These are phyloP conservation scores for Atherix ibis DNA, from an alignment of 2,888 invertebrate genomes.

Conservation along the genomic window DNA sequence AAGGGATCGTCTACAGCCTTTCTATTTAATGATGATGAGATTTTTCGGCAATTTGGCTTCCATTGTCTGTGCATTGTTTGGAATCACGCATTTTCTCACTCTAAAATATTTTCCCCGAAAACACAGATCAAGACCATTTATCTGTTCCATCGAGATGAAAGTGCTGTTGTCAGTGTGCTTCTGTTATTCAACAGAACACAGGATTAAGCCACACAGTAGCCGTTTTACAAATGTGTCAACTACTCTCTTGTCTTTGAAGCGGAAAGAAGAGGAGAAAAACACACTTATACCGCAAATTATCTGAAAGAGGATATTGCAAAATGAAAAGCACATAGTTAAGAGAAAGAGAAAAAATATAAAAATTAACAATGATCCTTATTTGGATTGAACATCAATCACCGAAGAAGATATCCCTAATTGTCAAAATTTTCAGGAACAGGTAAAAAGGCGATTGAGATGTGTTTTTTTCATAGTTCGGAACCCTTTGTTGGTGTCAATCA, in stretches of 20 bases:
- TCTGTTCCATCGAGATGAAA: no score
- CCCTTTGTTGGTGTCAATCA: constrained; percentile 11
- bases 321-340: not conserved
- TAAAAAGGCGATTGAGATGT: constrained; percentile 6
- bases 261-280: not conserved
- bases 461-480: constrained; percentile 4
- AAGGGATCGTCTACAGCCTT: no score
- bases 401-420: constrained; percentile 11
- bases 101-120: no score
- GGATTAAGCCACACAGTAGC: no score
- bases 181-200: no score
- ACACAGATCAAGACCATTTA: no score
- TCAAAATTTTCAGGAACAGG: constrained; percentile 11
- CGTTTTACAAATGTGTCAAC: not conserved
- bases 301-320: not conserved
- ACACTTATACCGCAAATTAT: not conserved
- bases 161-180: no score
- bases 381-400: constrained; percentile 7
- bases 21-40: no score
- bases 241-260: not conserved
- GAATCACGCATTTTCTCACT: constrained; percentile 11
- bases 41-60: constrained; percentile 11
- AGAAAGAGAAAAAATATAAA: not conserved
- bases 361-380: not conserved
- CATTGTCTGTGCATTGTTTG: constrained; percentile 9